Evolutionary conservation across 37 sponge, comb jelly and placozoan genomes (phyloP).

Genomic region (Axinella damicornis): DNA sequence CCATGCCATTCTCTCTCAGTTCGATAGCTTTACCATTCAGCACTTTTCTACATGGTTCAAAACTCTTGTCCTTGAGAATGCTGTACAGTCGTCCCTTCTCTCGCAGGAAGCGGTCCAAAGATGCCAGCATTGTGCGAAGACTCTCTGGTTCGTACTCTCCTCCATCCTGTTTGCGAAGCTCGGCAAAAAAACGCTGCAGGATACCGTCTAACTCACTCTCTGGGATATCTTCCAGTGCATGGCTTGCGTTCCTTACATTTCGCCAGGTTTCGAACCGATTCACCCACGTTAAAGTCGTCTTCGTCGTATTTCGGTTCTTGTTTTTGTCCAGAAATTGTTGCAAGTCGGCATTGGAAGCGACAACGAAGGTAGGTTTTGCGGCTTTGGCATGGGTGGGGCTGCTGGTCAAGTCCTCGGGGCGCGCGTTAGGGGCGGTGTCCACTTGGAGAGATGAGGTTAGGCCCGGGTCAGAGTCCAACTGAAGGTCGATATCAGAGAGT

Average conservation of each 20-base stretch:
- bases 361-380: too few species aligned
- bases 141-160: background rate
- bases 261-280: background rate
- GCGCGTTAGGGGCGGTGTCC: too few species aligned
- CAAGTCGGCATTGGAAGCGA: too few species aligned
- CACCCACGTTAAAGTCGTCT: background rate
- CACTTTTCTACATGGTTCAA: background rate
- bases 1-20: background rate
- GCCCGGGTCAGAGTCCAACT: too few species aligned
- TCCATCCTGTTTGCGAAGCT: background rate
- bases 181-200: background rate
- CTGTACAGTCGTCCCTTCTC: background rate
- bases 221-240: background rate
- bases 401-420: too few species aligned
- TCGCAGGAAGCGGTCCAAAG: background rate
- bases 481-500: too few species aligned
- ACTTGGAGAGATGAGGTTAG: too few species aligned
- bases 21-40: slow-evolving; percentile 18
- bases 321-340: too few species aligned
- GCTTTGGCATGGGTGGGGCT: too few species aligned
- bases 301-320: background rate
- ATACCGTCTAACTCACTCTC: background rate
- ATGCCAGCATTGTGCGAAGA: slow-evolving; percentile 12
- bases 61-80: slow-evolving; percentile 1
- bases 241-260: background rate